Base-by-base conservation (phyloP, 23 tunicate species). In the Trididemnum clinides region DNA sequence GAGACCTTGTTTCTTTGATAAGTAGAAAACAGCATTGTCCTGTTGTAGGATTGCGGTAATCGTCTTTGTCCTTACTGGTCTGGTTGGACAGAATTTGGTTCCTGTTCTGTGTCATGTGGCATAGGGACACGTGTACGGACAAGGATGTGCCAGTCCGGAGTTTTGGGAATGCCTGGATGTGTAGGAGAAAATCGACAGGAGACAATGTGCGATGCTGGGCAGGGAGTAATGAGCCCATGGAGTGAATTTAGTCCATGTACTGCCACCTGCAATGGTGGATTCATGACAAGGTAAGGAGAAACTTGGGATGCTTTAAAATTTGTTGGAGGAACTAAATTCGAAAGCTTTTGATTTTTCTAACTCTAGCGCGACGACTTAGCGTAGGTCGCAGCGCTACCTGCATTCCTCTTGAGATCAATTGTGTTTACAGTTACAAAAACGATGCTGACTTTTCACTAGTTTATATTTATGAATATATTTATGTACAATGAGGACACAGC, bases 21-120 rank as follows among this genome's bases (percentile, higher is more conserved):
- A n/a, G n/a, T n/a, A n/a, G n/a, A n/a, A n/a, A n/a, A n/a, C n/a
- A n/a, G n/a, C n/a, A n/a, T n/a, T n/a, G n/a, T n/a, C n/a, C n/a
- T n/a, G n/a, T n/a, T n/a, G 22, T 30, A 92, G 97, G 80, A 35
- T 27, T 92, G 97, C 82, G 84, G 35, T 82, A 82, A 84, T 19
- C 50, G 64, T 21, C 82, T 51, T 10, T 92, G 97, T 74, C 97
- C 97, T 20, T 87, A 92, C 82, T 92, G 97, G 97, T 87, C 97
- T 0, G 98, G 91, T 1, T 94, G 99, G 99, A 71, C 91, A n/a
- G 74, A 50, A 50, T 88, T 91, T 85, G 86, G 91, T 27, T 69
- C 30, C 5, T 97, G 99, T 66, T 88, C 99, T 20, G 82, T 34
- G 38, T 71, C 97, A 2, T 97, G 99, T 77, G 97, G 97, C 5